Evolutionary conservation across 1,140 invertebrate species (phyloP).

Genomic region (Drosophila auraria): DNA sequence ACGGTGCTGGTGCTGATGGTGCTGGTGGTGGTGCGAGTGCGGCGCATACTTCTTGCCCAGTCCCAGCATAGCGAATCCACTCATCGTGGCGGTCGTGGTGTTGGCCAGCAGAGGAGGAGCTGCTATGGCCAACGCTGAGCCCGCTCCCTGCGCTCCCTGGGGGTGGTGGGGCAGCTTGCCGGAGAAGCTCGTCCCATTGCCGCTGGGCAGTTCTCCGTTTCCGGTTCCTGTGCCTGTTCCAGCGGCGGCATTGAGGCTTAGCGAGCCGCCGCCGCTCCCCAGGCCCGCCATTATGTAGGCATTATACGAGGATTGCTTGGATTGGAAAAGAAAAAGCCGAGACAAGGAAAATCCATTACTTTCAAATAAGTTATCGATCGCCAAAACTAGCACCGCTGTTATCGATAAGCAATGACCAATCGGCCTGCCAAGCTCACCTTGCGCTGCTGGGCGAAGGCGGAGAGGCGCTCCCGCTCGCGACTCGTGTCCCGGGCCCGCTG

Average conservation of each 20-base stretch:
- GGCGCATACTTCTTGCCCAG: constrained; percentile 44
- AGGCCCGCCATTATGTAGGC: constrained; percentile 77
- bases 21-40: constrained; percentile 68
- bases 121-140: neutral
- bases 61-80: constrained; percentile 65
- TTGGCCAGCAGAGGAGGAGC: constrained; percentile 23
- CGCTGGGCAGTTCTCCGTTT: constrained; percentile 33
- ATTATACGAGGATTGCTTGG: constrained; percentile 75
- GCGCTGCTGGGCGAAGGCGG: constrained; percentile 65
- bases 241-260: constrained; percentile 51
- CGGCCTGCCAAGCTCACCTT: constrained; percentile 60
- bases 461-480: constrained; percentile 75
- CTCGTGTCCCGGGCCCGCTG: constrained; percentile 75
- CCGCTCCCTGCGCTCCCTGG: neutral
- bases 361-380: neutral
- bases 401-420: neutral
- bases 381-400: neutral
- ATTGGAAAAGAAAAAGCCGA: constrained; percentile 1
- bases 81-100: constrained; percentile 28
- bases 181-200: constrained; percentile 12
- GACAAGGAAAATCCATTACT: neutral
- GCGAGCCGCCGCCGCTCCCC: constrained; percentile 72
- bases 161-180: constrained; percentile 10
- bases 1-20: constrained; percentile 71
- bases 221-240: constrained; percentile 23